A percentile compares a stretch with the other conserved stretches of the same genome.
Evolutionary conservation across 2,888 invertebrate species (phyloP).

Genomic region (Calephelis perditalis): DNA sequence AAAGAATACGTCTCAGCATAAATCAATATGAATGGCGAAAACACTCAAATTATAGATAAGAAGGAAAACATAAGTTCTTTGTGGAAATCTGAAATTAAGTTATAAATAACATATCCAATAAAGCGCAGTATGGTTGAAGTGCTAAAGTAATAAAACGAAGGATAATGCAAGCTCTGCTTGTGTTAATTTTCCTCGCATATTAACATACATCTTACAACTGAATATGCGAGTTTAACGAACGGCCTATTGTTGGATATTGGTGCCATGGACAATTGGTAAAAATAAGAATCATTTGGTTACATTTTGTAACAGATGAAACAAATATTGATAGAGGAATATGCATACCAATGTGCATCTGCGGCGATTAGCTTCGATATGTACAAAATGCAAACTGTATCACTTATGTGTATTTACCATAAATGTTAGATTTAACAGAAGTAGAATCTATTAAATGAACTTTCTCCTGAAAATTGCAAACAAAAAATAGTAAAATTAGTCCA

Average conservation of each 20-base stretch:
- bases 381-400: no score
- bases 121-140: slow-evolving; percentile 33
- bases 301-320: no score
- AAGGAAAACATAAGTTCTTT: slow-evolving; percentile 18
- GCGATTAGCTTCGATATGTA: no score
- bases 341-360: no score
- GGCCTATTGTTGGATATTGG: slow-evolving; percentile 53
- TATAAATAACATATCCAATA: slow-evolving; percentile 35
- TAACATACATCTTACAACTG: slow-evolving; percentile 49
- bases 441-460: no score
- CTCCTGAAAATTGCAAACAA: no score
- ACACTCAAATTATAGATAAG: slow-evolving; percentile 22
- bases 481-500: no score
- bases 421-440: no score
- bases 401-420: no score
- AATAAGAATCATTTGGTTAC: slow-evolving; percentile 12
- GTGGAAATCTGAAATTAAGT: slow-evolving; percentile 28
- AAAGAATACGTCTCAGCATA: slow-evolving; percentile 31
- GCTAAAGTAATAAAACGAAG: slow-evolving; percentile 49
- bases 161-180: slow-evolving; percentile 49
- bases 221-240: slow-evolving; percentile 43
- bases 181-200: slow-evolving; percentile 59
- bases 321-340: neutral
- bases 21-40: slow-evolving; percentile 26
- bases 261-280: slow-evolving; percentile 43